These are phyloP conservation scores for Bellardia pandia DNA, from an alignment of 2,888 invertebrate genomes.

Conservation along the genomic window DNA sequence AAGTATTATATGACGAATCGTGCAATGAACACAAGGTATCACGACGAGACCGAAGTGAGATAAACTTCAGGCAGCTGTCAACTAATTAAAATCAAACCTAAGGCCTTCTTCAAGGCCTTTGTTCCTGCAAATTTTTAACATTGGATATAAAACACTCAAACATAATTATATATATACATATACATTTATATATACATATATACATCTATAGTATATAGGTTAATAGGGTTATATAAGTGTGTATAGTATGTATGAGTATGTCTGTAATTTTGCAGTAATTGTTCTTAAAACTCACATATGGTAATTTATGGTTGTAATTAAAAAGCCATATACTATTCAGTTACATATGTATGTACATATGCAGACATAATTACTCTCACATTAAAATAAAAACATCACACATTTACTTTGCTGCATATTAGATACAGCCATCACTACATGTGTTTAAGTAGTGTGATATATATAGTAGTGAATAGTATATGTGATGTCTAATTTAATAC, in stretches of 20 bases:
- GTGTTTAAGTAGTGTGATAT: too few relatives aligned
- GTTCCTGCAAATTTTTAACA: too few relatives aligned
- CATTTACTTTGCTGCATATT: neutral
- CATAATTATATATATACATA: neutral
- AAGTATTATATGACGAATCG: too few relatives aligned
- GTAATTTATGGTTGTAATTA: slow-evolving; percentile 64
- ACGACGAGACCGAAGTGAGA: too few relatives aligned
- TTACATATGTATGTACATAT: neutral
- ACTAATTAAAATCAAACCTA: too few relatives aligned
- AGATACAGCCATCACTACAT: too few relatives aligned
- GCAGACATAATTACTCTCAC: neutral
- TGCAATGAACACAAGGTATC: too few relatives aligned
- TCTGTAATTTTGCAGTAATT: neutral
- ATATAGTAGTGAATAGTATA: too few relatives aligned
- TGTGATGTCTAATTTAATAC: too few relatives aligned
- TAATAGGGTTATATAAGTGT: neutral
- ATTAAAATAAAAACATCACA: neutral
- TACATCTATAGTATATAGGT: neutral
- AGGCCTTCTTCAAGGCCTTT: too few relatives aligned
- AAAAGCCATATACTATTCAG: slow-evolving; percentile 26
- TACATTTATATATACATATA: neutral
- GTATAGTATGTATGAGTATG: neutral
- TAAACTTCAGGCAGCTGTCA: too few relatives aligned
- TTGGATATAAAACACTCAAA: too few relatives aligned
- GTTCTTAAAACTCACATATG: slow-evolving; percentile 37